phyloP scores from a whole-genome alignment of 2,888 invertebrate genomes.

The Petrolisthes cinctipes region DNA sequence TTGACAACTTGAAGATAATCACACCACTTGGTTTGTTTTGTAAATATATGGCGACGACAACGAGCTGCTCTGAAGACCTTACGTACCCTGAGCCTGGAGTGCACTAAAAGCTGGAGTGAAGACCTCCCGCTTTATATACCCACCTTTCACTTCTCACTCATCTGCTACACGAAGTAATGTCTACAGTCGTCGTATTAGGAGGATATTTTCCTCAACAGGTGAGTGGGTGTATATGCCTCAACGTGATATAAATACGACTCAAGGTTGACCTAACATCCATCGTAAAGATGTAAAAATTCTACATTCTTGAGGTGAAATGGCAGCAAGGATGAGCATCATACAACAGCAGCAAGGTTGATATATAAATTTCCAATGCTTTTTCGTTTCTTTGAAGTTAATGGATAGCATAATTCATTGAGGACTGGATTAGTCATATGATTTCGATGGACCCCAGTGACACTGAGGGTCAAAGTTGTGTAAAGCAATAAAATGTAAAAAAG shows the following conservation, averaged over 20 bases:
- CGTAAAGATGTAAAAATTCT: slow-evolving; percentile 9
- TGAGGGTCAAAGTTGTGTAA: too few relatives aligned
- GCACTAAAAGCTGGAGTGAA: slow-evolving; percentile 45
- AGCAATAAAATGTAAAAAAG: too few relatives aligned
- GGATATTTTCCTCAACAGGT: slow-evolving; percentile 42
- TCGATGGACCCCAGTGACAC: too few relatives aligned
- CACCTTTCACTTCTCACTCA: slow-evolving; percentile 45
- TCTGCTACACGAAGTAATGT: slow-evolving; percentile 41
- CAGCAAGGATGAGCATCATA: slow-evolving; percentile 12
- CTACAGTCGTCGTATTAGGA: slow-evolving; percentile 46
- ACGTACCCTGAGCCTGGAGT: slow-evolving; percentile 47
- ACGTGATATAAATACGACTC: slow-evolving; percentile 36
- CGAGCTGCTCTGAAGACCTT: slow-evolving; percentile 4
- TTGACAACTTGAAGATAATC: too few relatives aligned
- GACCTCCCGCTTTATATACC: slow-evolving; percentile 44
- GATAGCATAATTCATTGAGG: not conserved
- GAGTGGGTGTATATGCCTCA: slow-evolving; percentile 38
- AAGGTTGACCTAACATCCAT: slow-evolving; percentile 38
- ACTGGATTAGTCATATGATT: too few relatives aligned
- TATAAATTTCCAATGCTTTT: not conserved
- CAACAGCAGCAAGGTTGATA: slow-evolving; percentile 5
- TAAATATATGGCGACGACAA: too few relatives aligned
- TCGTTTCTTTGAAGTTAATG: not conserved
- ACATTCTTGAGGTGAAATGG: slow-evolving; percentile 12
- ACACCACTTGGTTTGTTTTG: too few relatives aligned